Percentiles rank a stretch among this genome's conserved stretches.
phyloP scores from a whole-genome alignment of 2,888 invertebrate species.

The Caenorhabditis wallacei region DNA sequence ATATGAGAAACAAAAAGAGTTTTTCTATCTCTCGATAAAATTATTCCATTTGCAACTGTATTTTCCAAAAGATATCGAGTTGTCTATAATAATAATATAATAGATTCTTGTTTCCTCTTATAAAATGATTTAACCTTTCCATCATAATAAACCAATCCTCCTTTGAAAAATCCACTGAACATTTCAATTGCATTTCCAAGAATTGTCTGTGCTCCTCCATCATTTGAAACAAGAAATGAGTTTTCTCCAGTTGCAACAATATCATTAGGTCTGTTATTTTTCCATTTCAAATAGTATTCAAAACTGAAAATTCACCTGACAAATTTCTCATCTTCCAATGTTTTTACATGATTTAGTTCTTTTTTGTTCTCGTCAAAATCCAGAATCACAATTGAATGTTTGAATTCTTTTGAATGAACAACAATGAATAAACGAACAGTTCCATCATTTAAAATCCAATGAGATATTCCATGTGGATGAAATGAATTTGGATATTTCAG shows the following conservation, averaged over 20 bases:
- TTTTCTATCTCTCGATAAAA: conserved; percentile 63
- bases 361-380: conserved; percentile 62
- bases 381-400: conserved; percentile 69
- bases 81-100: conserved; percentile 57
- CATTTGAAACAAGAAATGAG: conserved; percentile 72
- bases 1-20: conserved; percentile 69
- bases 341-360: conserved; percentile 63
- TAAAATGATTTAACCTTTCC: conserved; percentile 45
- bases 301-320: conserved; percentile 38
- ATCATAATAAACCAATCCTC: conserved; percentile 70
- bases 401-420: conserved; percentile 61
- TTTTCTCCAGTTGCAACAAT: conserved; percentile 68
- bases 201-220: conserved; percentile 67
- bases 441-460: conserved; percentile 63
- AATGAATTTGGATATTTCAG: conserved; percentile 57
- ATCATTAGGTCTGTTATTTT: conserved; percentile 66
- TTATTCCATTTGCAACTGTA: conserved; percentile 69
- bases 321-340: conserved; percentile 66
- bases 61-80: conserved; percentile 56
- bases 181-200: conserved; percentile 64
- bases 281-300: background rate
- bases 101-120: background rate
- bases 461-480: conserved; percentile 74
- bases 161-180: conserved; percentile 60
- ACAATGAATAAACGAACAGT: conserved; percentile 69